A percentile compares a stretch with the other conserved stretches of the same genome.
phyloP scores from a whole-genome alignment of 2,888 invertebrate genomes.

The Dermolepida albohirtum region DNA sequence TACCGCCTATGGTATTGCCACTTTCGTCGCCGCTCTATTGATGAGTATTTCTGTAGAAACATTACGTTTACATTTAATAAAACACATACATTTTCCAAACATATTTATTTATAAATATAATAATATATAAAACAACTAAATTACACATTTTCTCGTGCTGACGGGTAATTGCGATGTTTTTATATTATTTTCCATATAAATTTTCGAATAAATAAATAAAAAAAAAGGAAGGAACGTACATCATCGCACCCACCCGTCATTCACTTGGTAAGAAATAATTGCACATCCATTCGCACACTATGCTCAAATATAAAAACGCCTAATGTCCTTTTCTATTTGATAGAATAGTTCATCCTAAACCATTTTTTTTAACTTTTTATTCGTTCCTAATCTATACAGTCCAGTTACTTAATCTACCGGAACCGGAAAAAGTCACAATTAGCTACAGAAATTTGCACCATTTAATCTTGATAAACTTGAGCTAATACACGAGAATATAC shows the following conservation, averaged over 20 bases:
- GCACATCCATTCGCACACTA: constrained; percentile 27
- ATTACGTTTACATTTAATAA: too few species aligned
- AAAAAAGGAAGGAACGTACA: constrained; percentile 19
- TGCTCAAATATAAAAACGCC: constrained; percentile 2
- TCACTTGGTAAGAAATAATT: constrained; percentile 29
- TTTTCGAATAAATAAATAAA: constrained; percentile 34
- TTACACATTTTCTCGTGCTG: constrained; percentile 43
- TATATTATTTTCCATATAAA: background rate
- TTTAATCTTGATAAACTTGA: constrained; percentile 37
- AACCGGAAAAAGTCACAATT: constrained; percentile 1
- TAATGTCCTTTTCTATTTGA: constrained; percentile 25
- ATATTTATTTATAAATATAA: constrained; percentile 48
- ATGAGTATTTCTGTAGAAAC: too few species aligned
- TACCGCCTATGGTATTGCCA: too few species aligned
- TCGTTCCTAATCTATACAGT: constrained; percentile 22
- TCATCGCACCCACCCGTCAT: constrained; percentile 29
- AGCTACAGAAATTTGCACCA: constrained; percentile 35
- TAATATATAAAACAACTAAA: constrained; percentile 44
- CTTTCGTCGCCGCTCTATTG: too few species aligned
- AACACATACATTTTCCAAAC: constrained; percentile 33
- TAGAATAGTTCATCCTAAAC: constrained; percentile 37
- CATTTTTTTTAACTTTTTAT: constrained; percentile 21
- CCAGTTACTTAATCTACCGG: background rate
- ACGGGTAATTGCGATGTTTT: constrained; percentile 24
- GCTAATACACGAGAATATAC: constrained; percentile 12